phyloP scores from a whole-genome alignment of 2,888 invertebrate genomes.

The Andrena minutula region DNA sequence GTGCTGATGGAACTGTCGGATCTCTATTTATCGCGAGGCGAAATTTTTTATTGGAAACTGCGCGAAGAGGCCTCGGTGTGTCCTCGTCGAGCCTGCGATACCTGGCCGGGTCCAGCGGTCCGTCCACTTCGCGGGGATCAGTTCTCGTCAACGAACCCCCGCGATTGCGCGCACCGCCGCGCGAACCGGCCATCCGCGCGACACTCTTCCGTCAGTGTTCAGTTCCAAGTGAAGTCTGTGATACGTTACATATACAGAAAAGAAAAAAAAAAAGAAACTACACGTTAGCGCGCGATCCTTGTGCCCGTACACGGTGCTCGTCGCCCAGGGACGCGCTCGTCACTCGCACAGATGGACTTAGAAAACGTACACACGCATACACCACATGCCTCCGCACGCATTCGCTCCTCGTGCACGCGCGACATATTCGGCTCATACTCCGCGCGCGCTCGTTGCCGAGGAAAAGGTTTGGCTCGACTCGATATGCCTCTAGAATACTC shows the following conservation, averaged over 20 bases:
- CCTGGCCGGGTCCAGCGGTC: neutral
- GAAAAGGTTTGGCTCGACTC: constrained; percentile 16
- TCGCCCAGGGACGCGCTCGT: constrained; percentile 8
- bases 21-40: constrained; percentile 3
- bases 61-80: no score
- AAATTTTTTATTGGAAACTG: constrained; percentile 11
- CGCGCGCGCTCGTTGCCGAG: constrained; percentile 30
- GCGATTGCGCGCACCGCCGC: neutral
- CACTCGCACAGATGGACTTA: constrained; percentile 44
- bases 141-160: neutral
- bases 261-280: constrained; percentile 3
- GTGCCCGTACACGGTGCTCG: constrained; percentile 2
- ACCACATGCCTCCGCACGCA: neutral
- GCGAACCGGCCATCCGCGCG: constrained; percentile 14
- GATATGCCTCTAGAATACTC: neutral
- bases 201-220: constrained; percentile 69
- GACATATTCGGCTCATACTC: neutral
- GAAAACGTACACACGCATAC: constrained; percentile 1
- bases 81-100: neutral
- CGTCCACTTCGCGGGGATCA: neutral
- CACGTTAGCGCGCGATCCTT: constrained; percentile 17
- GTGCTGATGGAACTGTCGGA: constrained; percentile 19
- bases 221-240: constrained; percentile 81
- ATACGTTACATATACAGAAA: constrained; percentile 72
- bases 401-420: constrained; percentile 13